These are phyloP conservation scores for Probaryconus sp. DNA, from an alignment of 1,140 invertebrate genomes.

Conservation along the genomic window DNA sequence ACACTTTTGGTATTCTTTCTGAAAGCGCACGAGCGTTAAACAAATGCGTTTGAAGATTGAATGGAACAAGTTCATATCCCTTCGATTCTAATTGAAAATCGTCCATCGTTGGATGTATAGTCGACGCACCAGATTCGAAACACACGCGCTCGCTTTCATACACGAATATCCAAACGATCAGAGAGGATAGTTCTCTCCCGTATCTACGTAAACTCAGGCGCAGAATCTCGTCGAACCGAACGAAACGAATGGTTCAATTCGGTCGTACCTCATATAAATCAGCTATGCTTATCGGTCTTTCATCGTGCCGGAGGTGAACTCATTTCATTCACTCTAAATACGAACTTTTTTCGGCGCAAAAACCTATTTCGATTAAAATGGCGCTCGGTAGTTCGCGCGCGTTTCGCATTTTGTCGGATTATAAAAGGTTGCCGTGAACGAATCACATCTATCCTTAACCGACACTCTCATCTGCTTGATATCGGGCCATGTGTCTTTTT, in stretches of 20 bases:
- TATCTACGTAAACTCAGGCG: constrained; percentile 68
- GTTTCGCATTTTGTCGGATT: constrained; percentile 64
- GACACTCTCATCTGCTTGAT: constrained; percentile 56
- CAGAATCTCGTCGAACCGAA: constrained; percentile 66
- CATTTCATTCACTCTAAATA: constrained; percentile 78
- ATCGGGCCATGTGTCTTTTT: constrained; percentile 37
- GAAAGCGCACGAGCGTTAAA: constrained; percentile 55
- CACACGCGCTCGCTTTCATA: constrained; percentile 59
- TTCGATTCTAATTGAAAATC: constrained; percentile 71
- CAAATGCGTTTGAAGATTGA: constrained; percentile 62
- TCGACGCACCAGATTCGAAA: constrained; percentile 60
- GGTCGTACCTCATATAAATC: constrained; percentile 68
- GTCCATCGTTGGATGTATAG: constrained; percentile 44
- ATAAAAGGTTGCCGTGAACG: constrained; percentile 61
- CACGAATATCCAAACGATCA: constrained; percentile 42
- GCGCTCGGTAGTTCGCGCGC: constrained; percentile 56
- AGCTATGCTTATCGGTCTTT: constrained; percentile 78
- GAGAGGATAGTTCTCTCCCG: constrained; percentile 54
- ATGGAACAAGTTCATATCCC: constrained; percentile 61
- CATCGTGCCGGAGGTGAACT: constrained; percentile 77
- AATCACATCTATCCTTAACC: constrained; percentile 58
- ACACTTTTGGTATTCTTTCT: constrained; percentile 62
- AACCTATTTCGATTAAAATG: constrained; percentile 79
- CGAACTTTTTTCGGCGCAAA: constrained; percentile 76
- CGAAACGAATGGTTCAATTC: constrained; percentile 71